Evolutionary conservation across 2,113 vertebrate genomes (phyloP).

Genomic region (Danio rerio): DNA sequence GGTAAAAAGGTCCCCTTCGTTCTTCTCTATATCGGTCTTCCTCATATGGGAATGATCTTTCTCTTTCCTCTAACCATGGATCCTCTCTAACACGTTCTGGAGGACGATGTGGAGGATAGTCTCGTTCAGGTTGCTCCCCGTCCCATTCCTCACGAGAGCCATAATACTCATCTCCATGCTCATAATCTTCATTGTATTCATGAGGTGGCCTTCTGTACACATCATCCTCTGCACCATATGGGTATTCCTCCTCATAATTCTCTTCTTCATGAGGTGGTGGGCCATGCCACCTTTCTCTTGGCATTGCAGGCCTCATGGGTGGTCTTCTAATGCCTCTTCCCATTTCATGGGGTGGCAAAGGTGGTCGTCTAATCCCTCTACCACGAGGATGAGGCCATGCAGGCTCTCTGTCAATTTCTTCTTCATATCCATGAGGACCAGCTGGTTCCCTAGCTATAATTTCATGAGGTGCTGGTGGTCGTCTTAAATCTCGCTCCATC

Average conservation of each 20-base stretch:
- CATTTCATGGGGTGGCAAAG: constrained; percentile 73
- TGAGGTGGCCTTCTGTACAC: constrained; percentile 76
- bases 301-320: constrained; percentile 39
- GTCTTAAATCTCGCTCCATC: constrained; percentile 66
- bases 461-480: constrained; percentile 77
- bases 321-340: constrained; percentile 56
- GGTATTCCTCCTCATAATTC: constrained; percentile 60
- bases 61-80: constrained; percentile 84
- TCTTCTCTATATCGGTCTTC: constrained; percentile 83
- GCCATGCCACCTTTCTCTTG: constrained; percentile 45
- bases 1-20: constrained; percentile 85
- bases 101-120: constrained; percentile 79
- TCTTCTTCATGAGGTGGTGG: constrained; percentile 53
- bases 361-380: constrained; percentile 64
- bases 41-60: constrained; percentile 82
- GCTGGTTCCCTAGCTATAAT: constrained; percentile 47
- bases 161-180: constrained; percentile 82
- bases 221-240: constrained; percentile 79
- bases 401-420: constrained; percentile 59
- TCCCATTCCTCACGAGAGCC: constrained; percentile 84
- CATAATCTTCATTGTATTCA: constrained; percentile 79
- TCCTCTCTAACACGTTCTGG: constrained; percentile 85
- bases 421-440: constrained; percentile 72
- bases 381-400: constrained; percentile 52
- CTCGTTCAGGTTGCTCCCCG: constrained; percentile 78